Conservation (phyloP, 2,888 invertebrate species). For the Acleris laterana region DNA sequence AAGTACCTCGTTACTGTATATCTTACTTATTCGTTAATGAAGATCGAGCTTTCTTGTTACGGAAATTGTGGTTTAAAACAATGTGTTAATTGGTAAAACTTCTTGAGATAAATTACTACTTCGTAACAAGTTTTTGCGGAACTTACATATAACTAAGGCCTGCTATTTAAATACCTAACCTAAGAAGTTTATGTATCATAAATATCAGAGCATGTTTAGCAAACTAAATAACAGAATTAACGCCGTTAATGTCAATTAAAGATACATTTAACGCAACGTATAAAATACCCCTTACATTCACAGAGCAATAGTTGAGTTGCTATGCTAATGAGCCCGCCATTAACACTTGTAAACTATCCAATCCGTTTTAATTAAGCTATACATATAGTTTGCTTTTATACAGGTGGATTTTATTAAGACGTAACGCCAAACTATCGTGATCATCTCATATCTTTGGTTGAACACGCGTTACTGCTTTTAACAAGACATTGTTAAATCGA, state of each 20-base stretch:
- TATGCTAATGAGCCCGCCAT: conserved; percentile 28
- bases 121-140: no score
- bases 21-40: no score
- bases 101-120: no score
- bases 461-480: no score
- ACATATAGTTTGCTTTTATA: conserved; percentile 25
- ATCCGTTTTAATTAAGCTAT: conserved; percentile 26
- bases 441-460: neutral
- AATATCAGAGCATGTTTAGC: neutral
- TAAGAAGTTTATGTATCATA: no score
- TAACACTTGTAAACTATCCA: conserved; percentile 29
- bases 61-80: no score
- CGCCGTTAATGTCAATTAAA: neutral
- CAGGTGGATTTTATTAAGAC: neutral
- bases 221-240: neutral
- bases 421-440: neutral
- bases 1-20: no score
- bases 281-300: conserved; percentile 3
- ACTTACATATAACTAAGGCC: no score
- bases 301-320: conserved; percentile 29
- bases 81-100: no score
- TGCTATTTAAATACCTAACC: no score
- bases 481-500: no score
- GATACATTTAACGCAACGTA: neutral
- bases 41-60: no score